These are phyloP conservation scores for Leptestheria dahalacensis DNA, from an alignment of 1,140 invertebrate genomes.

Conservation along the genomic window DNA sequence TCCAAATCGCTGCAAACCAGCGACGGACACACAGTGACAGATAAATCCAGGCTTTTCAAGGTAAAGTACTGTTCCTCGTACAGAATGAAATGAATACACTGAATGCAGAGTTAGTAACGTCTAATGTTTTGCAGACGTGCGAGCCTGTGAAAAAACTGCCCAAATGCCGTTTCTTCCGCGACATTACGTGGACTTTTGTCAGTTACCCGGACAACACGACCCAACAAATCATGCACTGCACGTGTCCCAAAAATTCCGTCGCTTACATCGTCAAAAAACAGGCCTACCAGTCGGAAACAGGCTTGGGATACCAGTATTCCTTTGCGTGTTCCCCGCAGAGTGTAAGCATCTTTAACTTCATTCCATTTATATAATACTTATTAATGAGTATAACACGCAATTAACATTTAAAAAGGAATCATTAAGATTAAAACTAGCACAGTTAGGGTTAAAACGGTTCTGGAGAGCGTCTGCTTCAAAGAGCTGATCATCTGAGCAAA, in stretches of 20 bases:
- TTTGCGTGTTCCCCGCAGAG: constrained; percentile 84
- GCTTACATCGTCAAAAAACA: constrained; percentile 71
- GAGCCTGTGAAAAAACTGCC: constrained; percentile 66
- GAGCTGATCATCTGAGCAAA: no score
- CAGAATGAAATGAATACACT: no score
- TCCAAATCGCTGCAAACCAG: constrained; percentile 48
- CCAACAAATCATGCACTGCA: constrained; percentile 67
- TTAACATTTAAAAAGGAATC: no score
- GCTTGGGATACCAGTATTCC: constrained; percentile 58
- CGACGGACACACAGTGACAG: constrained; percentile 69
- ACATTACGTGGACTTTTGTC: constrained; percentile 72
- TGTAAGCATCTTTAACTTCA: constrained; percentile 40
- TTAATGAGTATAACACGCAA: no score
- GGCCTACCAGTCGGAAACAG: constrained; percentile 42
- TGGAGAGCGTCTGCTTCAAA: no score
- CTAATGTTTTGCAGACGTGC: constrained; percentile 39
- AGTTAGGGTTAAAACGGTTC: not conserved
- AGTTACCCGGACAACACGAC: constrained; percentile 62
- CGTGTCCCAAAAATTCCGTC: constrained; percentile 67
- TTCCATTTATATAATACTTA: no score
- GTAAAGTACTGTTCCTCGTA: constrained; percentile 22
- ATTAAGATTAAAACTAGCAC: no score
- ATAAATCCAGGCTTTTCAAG: constrained; percentile 73
- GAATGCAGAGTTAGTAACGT: no score
- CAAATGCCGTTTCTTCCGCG: constrained; percentile 58